These are phyloP conservation scores for Nasonia giraulti DNA, from an alignment of 1,140 invertebrate genomes.

Conservation along the genomic window DNA sequence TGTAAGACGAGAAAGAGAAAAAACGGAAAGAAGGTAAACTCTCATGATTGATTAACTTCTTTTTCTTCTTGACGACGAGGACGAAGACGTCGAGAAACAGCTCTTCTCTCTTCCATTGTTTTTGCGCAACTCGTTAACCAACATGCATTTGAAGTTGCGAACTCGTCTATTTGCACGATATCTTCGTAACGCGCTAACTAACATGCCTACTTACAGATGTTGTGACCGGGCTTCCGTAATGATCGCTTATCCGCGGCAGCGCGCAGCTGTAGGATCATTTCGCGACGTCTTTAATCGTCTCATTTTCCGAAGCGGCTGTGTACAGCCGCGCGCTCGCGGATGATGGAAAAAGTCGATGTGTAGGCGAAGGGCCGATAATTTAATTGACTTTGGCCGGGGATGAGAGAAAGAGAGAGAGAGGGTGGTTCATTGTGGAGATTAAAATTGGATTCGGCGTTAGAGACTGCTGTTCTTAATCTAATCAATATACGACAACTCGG, in stretches of 20 bases:
- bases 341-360: slow-evolving; percentile 7
- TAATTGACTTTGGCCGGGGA: slow-evolving; percentile 1
- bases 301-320: slow-evolving; percentile 1
- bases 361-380: background rate
- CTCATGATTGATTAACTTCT: slow-evolving; percentile 74
- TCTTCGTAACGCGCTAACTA: too few relatives aligned
- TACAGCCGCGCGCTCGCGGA: background rate
- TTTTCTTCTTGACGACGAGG: slow-evolving; percentile 62
- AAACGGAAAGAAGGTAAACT: slow-evolving; percentile 39
- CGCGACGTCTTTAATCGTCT: slow-evolving; percentile 27
- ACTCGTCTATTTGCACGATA: too few relatives aligned
- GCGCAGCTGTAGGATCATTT: background rate
- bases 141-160: too few relatives aligned
- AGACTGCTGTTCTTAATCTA: background rate
- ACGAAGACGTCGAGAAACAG: slow-evolving; percentile 63
- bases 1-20: slow-evolving; percentile 40
- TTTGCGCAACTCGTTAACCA: too few relatives aligned
- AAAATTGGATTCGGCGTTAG: background rate
- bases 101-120: too few relatives aligned
- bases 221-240: too few relatives aligned
- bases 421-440: background rate
- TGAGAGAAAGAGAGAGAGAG: background rate
- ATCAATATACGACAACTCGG: too few relatives aligned
- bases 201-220: too few relatives aligned
- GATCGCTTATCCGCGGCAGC: slow-evolving; percentile 36